A percentile compares a stretch with the other conserved stretches of the same genome.
Evolutionary conservation across 2,113 vertebrate species (phyloP).

Genomic region (Gymnogyps californianus): DNA sequence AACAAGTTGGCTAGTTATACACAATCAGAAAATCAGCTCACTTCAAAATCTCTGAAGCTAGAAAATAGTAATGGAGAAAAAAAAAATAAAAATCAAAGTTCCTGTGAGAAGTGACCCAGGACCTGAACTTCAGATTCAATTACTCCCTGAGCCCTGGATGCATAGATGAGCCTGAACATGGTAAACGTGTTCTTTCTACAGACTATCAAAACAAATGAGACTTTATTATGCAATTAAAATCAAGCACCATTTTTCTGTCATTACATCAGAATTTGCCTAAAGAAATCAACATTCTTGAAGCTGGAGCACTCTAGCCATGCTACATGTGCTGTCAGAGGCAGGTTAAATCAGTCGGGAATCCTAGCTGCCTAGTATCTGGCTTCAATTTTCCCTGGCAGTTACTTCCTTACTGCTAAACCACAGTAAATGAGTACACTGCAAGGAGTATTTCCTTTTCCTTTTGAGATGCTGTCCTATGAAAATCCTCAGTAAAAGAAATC

Average conservation of each 20-base stretch:
- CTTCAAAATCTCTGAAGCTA: background rate
- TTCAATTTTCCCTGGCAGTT: background rate
- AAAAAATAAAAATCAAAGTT: background rate
- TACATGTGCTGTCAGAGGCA: rapidly evolving
- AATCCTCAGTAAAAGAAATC: background rate
- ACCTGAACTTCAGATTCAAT: background rate
- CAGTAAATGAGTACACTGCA: background rate
- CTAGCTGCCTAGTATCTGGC: background rate
- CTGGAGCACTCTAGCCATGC: background rate
- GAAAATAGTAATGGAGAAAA: background rate
- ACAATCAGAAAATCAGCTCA: background rate
- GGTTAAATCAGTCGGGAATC: background rate
- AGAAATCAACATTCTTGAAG: background rate
- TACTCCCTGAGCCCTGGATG: background rate
- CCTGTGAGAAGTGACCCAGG: background rate
- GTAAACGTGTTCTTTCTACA: background rate
- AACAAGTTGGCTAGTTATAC: background rate
- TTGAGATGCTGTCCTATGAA: background rate
- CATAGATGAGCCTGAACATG: background rate
- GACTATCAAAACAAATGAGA: background rate
- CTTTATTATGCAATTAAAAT: background rate
- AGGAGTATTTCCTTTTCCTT: background rate
- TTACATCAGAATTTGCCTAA: background rate
- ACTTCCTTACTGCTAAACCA: background rate
- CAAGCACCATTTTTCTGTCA: background rate